Evolutionary conservation across 2,797 vertebrate genomes (phyloP), one percentile per base, ranked within the genome.

Genomic region (Vespertilio murinus): DNA sequence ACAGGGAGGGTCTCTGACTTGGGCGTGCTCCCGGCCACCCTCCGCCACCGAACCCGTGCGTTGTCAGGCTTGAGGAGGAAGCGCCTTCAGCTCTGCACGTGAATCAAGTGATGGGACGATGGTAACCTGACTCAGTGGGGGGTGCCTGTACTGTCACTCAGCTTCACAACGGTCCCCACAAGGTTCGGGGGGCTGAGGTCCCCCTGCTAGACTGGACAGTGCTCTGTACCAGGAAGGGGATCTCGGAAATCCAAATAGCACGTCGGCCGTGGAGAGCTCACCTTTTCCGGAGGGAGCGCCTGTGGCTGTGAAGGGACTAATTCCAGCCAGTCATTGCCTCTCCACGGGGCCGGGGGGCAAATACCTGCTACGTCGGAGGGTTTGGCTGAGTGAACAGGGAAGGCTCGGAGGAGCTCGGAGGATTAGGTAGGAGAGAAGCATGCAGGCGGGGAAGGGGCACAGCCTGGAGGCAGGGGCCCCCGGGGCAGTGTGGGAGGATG

Each of bases 71-170:
- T 4, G 17, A 91, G 49, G 38, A 65, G 14, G 4, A 33, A 20
- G 16, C 0, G 6, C n/a, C 54, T 86, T 54, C n/a, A 7, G 73
- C 54, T 45, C 4, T 17, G 1, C n/a, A 1, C 0, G 3, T 20
- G 1, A 28, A 35, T 16, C 6, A 23, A 13, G 17, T 4, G 4
- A 5, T 3, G 22, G 25, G 8, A 3, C 23, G 0, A 47, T 47
- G 73, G 18, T 33, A 14, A 42, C 79, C 23, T 45, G 1, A 42
- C 42, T 74, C 61, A 42, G 40, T 22, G n/a, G 8, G 11, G 40
- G 14, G 47, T 2, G 5, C 25, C n/a, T 52, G 0, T 18, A 0
- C 11, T 1, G 5, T 23, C 38, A 14, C 30, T 61, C 20, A 18
- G 73, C 30, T 14, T 52, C 79, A 10, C 17, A 22, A 2, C 30